Percentiles rank a stretch among this genome's conserved stretches.
Evolutionary conservation across 64 coral and sea anemone genomes (phyloP).

Genomic region (Actinia tenebrosa): DNA sequence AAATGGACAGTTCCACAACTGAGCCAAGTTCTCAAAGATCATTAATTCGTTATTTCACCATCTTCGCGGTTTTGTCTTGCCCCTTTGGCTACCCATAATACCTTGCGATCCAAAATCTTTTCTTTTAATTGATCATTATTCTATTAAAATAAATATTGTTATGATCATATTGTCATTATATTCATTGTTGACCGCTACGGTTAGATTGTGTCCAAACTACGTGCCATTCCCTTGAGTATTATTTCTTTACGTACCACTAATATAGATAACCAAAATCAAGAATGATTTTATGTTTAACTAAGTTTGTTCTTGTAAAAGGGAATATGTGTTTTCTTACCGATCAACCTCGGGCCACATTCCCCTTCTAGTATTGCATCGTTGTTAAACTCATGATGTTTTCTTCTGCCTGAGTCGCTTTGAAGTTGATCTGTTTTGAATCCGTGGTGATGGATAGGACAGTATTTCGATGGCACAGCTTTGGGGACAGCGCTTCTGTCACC

Average conservation of each 20-base stretch:
- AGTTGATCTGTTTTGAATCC: slow-evolving; percentile 1
- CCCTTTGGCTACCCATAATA: no score
- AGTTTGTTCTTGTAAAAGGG: neutral
- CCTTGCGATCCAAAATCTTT: no score
- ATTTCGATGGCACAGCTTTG: neutral
- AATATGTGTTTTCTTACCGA: neutral
- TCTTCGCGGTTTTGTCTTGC: no score
- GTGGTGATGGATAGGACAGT: slow-evolving; percentile 23
- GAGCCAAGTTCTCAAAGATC: no score
- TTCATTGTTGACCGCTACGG: no score
- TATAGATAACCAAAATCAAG: neutral
- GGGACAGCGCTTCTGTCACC: neutral
- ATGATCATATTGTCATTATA: no score
- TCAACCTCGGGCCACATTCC: neutral
- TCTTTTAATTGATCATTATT: no score
- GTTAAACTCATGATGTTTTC: neutral
- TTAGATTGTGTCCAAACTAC: no score
- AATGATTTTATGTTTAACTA: neutral
- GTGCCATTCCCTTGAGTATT: neutral
- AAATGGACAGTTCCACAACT: no score
- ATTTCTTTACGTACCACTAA: neutral
- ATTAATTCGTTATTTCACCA: no score
- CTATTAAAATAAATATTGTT: no score
- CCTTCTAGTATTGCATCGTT: slow-evolving; percentile 1
- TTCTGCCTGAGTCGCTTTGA: neutral